Evolutionary conservation across 2,113 vertebrate genomes (phyloP).

Genomic region (Protobothrops flavoviridis): DNA sequence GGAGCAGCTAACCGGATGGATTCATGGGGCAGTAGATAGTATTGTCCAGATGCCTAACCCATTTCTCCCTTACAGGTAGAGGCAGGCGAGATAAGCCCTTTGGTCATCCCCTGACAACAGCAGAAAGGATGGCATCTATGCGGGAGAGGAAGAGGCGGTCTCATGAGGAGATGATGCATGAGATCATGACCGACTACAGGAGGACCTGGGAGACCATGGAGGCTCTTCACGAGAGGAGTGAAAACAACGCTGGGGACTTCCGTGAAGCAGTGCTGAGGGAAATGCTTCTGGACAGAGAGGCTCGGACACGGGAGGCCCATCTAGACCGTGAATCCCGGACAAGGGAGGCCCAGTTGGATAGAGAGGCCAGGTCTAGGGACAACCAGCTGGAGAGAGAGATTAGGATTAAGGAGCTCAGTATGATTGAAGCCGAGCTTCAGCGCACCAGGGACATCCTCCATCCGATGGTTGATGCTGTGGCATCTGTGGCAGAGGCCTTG

Average conservation of each 20-base stretch:
- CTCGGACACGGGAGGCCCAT: conserved; percentile 20
- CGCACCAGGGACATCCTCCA: conserved; percentile 24
- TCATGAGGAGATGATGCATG: conserved; percentile 28
- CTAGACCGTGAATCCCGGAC: conserved; percentile 18
- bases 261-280: conserved; percentile 29
- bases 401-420: conserved; percentile 19
- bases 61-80: neutral
- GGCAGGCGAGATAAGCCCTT: neutral
- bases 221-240: conserved; percentile 21
- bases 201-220: conserved; percentile 36
- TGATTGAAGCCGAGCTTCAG: conserved; percentile 24
- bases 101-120: conserved; percentile 15
- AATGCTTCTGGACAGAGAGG: conserved; percentile 25
- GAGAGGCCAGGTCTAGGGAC: conserved; percentile 15
- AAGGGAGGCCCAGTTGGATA: conserved; percentile 20
- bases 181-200: conserved; percentile 25
- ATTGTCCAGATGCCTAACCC: neutral
- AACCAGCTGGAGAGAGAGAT: conserved; percentile 19
- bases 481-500: conserved; percentile 11
- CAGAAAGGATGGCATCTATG: conserved; percentile 25
- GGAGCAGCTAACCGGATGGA: neutral
- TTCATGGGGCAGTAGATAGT: neutral
- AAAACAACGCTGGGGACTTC: conserved; percentile 18
- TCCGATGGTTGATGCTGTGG: conserved; percentile 20
- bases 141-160: conserved; percentile 28